Conservation (phyloP, 2,113 vertebrate genomes). For the Brachirus orientalis region DNA sequence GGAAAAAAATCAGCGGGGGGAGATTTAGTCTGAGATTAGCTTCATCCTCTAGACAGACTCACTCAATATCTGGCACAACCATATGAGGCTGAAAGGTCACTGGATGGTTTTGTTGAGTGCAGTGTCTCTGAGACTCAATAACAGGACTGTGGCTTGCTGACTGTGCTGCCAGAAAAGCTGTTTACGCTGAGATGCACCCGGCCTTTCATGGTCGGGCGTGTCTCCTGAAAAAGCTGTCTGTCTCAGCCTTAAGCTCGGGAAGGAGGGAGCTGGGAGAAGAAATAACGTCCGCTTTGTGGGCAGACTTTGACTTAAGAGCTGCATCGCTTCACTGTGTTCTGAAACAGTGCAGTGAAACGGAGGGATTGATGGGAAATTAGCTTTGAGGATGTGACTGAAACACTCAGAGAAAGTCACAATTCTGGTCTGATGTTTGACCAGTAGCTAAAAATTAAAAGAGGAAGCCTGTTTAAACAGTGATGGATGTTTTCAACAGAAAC, state of each 20-base stretch:
- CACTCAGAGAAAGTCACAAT: background rate
- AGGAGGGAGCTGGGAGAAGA: constrained; percentile 27
- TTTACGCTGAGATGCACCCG: constrained; percentile 41
- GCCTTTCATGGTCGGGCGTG: constrained; percentile 44
- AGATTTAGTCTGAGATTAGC: constrained; percentile 54
- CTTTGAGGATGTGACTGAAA: too few relatives aligned
- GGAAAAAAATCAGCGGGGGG: constrained; percentile 9
- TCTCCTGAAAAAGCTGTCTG: constrained; percentile 33
- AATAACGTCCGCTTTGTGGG: constrained; percentile 34
- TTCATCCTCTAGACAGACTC: constrained; percentile 54
- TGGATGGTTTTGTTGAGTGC: constrained; percentile 50
- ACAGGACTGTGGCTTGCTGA: constrained; percentile 39
- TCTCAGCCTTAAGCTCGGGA: constrained; percentile 20
- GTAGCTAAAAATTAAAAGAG: background rate
- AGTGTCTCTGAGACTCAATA: constrained; percentile 55
- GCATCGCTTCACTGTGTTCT: background rate
- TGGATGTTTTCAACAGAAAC: too few relatives aligned
- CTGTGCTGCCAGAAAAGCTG: constrained; percentile 45
- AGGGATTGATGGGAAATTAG: too few relatives aligned
- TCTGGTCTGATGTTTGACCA: too few relatives aligned
- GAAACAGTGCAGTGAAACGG: too few relatives aligned
- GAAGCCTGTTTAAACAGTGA: too few relatives aligned
- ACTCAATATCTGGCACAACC: constrained; percentile 58
- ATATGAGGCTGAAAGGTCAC: constrained; percentile 56
- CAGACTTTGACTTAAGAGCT: too few relatives aligned